Evolutionary conservation across 1,140 invertebrate genomes (phyloP), one percentile per base, ranked within the genome.

Genomic region (Temnothorax nylanderi): DNA sequence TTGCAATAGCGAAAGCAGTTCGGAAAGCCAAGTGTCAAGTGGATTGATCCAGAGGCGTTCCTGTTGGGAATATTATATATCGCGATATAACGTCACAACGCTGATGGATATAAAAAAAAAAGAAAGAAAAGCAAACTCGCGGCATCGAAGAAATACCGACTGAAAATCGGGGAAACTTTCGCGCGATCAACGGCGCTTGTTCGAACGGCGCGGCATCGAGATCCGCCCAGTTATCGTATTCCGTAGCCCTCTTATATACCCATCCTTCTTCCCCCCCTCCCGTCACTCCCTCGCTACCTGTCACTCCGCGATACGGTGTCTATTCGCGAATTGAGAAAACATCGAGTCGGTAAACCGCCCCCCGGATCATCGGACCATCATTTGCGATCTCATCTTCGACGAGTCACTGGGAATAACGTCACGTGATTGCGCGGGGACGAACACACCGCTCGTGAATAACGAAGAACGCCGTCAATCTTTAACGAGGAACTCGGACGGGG

Each of bases 11-110:
- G 67, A 75, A 72, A 80, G 84, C 69, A 54, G n/a, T 49, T 65
- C 44, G 58, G 51, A 82, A 74, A 86, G 56, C 67, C 51, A 85
- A 64, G 54, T 88, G 88, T 89, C 88, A 88, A 37, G 32, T n/a
- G 11, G 41, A 58, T 75, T 78, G 82, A 88, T 86, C 69, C 47
- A 11, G 58, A 11, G 44, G 47, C 13, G 13, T 62, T 51, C 21
- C 77, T 32, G 56, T 16, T 64, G 69, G 51, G 44, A 54, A 41
- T 75, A 76, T 47, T 72, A 74, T 87, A 87, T 87, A 44, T 41
- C 41, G 32, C 71, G 60, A 47, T 71, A 65, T 60, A 62, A 56
- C 41, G 32, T 18, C 64, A 0, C 62, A n/a, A 72, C 44, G 44
- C 0, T 37, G 51, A 44, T 16, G 60, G 26, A 56, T 16, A 62